phyloP scores from a whole-genome alignment of 2,888 invertebrate species.

The Abrostola triplasia region DNA sequence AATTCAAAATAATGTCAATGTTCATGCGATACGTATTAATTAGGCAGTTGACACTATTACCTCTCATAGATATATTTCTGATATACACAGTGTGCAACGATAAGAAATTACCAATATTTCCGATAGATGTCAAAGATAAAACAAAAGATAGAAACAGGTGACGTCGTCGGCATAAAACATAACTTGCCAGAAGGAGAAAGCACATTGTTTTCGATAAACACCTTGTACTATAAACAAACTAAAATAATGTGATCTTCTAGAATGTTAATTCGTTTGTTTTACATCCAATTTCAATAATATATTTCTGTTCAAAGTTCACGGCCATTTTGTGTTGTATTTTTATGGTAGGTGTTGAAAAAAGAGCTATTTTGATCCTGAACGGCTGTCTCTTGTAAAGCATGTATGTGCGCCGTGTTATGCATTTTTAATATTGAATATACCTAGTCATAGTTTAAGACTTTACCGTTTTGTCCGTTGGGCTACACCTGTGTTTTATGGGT shows the following conservation, averaged over 20 bases:
- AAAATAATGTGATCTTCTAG: constrained; percentile 10
- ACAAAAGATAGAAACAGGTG: no score
- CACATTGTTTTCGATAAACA: constrained; percentile 8
- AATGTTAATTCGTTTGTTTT: constrained; percentile 21
- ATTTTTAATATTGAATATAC: constrained; percentile 21
- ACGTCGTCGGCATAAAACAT: no score
- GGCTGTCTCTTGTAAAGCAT: constrained; percentile 10
- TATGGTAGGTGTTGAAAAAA: constrained; percentile 21
- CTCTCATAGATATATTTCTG: no score
- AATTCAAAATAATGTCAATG: no score
- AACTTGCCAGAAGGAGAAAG: not conserved
- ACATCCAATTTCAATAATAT: constrained; percentile 33
- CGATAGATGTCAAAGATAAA: no score
- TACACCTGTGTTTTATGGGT: no score
- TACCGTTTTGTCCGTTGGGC: no score
- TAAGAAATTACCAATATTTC: no score
- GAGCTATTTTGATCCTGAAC: constrained; percentile 16
- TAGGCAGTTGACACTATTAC: no score
- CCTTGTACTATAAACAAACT: constrained; percentile 32
- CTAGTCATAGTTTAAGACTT: not conserved
- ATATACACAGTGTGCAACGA: no score
- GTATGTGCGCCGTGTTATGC: constrained; percentile 3
- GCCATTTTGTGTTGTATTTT: constrained; percentile 11
- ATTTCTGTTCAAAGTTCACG: constrained; percentile 42
- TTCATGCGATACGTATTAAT: no score